phyloP scores from a whole-genome alignment of 2,113 vertebrate species.

The Calidris pygmaea region DNA sequence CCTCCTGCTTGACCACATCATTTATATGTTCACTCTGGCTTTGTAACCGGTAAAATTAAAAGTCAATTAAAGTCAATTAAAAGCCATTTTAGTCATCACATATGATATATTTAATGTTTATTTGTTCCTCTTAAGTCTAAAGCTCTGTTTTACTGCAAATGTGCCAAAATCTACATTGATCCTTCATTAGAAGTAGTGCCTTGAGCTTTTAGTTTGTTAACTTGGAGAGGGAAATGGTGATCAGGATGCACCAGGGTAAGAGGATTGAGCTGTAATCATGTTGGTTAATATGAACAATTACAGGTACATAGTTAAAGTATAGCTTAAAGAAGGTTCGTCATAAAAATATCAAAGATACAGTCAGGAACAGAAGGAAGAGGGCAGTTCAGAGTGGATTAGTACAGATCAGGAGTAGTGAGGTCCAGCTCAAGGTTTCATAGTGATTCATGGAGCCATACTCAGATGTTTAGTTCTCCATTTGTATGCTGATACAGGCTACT shows the following conservation, averaged over 20 bases:
- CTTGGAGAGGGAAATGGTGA: neutral
- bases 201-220: neutral
- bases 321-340: neutral
- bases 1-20: neutral
- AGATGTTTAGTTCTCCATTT: neutral
- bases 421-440: fast-evolving
- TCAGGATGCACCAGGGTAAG: neutral
- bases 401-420: neutral
- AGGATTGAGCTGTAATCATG: fast-evolving
- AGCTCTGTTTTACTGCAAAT: neutral
- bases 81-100: neutral
- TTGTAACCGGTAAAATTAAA: neutral
- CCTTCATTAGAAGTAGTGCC: neutral
- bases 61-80: neutral
- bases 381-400: neutral
- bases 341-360: neutral
- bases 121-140: neutral
- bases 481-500: neutral
- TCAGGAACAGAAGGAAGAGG: neutral
- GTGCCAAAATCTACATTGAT: neutral
- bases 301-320: neutral
- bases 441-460: neutral
- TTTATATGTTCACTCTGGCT: neutral
- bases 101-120: neutral
- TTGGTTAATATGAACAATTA: neutral